These are phyloP conservation scores for Oncorhynchus kisutch DNA, from an alignment of 2,113 vertebrate species.

Conservation along the genomic window DNA sequence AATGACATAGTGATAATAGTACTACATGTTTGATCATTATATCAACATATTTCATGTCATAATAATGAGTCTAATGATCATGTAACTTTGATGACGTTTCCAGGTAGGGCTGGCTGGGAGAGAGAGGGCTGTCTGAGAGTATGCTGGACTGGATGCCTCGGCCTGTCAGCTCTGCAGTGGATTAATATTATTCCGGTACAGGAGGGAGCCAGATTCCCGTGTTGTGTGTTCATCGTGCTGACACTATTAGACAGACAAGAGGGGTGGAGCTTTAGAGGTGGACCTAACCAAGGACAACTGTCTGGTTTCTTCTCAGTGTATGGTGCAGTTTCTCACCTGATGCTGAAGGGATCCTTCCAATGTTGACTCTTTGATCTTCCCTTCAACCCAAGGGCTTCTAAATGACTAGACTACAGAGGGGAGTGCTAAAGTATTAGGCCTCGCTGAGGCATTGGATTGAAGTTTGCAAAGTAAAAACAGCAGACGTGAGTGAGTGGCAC, in stretches of 20 bases:
- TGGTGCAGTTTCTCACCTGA: neutral
- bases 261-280: too few species aligned
- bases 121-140: slow-evolving; percentile 10
- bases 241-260: too few species aligned
- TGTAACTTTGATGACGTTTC: slow-evolving; percentile 29
- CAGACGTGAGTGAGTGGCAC: neutral
- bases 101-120: slow-evolving; percentile 32
- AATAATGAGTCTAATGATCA: slow-evolving; percentile 6
- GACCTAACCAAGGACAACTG: neutral
- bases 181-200: slow-evolving; percentile 8
- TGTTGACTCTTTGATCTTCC: neutral
- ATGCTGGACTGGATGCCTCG: neutral
- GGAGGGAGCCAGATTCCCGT: neutral
- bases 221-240: too few species aligned
- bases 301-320: neutral
- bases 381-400: neutral
- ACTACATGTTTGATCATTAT: too few species aligned
- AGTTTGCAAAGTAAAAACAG: too few species aligned
- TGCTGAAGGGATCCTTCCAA: too few species aligned
- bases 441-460: too few species aligned
- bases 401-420: too few species aligned
- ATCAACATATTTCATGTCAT: too few species aligned
- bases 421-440: too few species aligned
- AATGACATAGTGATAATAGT: neutral
- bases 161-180: slow-evolving; percentile 49